phyloP scores from a whole-genome alignment of 1,140 invertebrate genomes.

The Orchestia grillus region DNA sequence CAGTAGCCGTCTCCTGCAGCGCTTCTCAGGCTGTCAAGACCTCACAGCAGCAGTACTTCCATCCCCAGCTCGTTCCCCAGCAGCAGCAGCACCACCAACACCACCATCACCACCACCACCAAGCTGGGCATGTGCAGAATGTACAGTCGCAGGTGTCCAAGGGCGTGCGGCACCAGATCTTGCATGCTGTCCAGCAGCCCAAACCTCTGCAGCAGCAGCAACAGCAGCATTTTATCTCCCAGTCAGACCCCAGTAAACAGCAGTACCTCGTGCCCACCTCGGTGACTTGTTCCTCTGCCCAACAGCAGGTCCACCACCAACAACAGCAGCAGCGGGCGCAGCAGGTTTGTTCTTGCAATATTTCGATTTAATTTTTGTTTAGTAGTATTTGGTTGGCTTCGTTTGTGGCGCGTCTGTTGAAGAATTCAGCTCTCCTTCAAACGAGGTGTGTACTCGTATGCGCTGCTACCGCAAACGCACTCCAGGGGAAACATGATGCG shows the following conservation, averaged over 20 bases:
- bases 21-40: not conserved
- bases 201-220: constrained; percentile 42
- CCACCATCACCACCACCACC: constrained; percentile 52
- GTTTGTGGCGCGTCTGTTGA: no score
- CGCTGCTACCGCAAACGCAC: no score
- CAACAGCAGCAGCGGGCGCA: not conserved
- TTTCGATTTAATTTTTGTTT: no score
- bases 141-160: constrained; percentile 48
- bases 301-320: not conserved
- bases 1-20: not conserved
- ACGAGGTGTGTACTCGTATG: no score
- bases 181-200: constrained; percentile 26
- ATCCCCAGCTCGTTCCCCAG: constrained; percentile 17
- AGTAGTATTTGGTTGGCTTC: no score
- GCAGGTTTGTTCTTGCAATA: not conserved
- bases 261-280: not conserved
- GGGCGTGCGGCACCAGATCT: constrained; percentile 10
- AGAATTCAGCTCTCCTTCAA: no score
- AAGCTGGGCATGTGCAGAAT: constrained; percentile 53
- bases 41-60: not conserved
- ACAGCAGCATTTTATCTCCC: constrained; percentile 52
- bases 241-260: constrained; percentile 28
- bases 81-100: constrained; percentile 55
- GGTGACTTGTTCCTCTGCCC: not conserved
- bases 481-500: no score